A percentile compares a stretch with the other conserved stretches of the same genome.
These are phyloP conservation scores for Eupeodes luniger DNA, from an alignment of 2,888 invertebrate species.

Conservation along the genomic window DNA sequence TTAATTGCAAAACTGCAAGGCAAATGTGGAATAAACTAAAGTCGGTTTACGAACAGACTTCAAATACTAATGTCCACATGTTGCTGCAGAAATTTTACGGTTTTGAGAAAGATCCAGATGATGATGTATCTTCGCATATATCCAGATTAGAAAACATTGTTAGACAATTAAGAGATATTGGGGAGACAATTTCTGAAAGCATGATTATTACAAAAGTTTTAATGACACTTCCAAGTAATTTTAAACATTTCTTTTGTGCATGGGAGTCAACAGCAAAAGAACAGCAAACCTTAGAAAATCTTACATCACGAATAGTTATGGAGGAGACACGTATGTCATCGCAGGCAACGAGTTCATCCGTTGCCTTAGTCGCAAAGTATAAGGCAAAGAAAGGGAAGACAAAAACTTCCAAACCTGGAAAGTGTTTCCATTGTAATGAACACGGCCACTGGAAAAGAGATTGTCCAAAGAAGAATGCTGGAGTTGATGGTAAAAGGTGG, in stretches of 20 bases:
- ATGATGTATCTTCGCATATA: conserved; percentile 67
- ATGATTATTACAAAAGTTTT: conserved; percentile 76
- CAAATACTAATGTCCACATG: conserved; percentile 77
- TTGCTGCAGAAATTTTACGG: conserved; percentile 78
- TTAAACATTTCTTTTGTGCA: conserved; percentile 71
- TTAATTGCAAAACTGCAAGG: conserved; percentile 31
- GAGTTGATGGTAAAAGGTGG: not conserved
- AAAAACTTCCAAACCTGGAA: conserved; percentile 21
- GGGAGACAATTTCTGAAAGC: conserved; percentile 60
- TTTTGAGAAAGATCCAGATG: conserved; percentile 58
- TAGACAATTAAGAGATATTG: conserved; percentile 63
- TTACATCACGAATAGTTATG: conserved; percentile 74
- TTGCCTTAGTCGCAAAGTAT: conserved; percentile 35
- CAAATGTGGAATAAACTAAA: conserved; percentile 40
- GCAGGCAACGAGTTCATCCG: conserved; percentile 27
- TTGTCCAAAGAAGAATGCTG: conserved; percentile 40
- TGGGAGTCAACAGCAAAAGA: conserved; percentile 53
- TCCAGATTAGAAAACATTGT: conserved; percentile 51
- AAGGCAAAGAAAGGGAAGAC: conserved; percentile 1
- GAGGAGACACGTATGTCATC: conserved; percentile 73
- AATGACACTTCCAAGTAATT: conserved; percentile 75
- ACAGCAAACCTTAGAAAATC: conserved; percentile 76
- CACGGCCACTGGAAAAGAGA: conserved; percentile 69
- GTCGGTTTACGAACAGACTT: conserved; percentile 28
- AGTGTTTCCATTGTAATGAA: conserved; percentile 74